A percentile compares a stretch with the other conserved stretches of the same genome.
phyloP scores from a whole-genome alignment of 1,140 invertebrate species.

The Microplitis mediator region DNA sequence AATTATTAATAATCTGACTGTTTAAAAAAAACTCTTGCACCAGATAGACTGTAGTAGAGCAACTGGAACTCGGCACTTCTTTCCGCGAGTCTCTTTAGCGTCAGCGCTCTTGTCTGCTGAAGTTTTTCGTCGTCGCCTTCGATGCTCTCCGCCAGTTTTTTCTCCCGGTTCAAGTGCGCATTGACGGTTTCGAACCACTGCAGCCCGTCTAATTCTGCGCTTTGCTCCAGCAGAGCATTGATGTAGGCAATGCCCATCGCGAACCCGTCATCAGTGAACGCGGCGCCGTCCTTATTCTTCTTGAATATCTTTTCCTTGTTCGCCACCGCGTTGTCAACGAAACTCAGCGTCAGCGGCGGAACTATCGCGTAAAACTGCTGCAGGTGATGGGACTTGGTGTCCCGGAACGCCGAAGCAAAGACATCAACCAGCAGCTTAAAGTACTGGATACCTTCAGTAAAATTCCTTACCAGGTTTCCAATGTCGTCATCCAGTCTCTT shows the following conservation, averaged over 20 bases:
- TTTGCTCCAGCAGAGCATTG: slow-evolving; percentile 73
- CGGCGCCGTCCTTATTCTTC: slow-evolving; percentile 82
- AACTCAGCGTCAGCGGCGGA: slow-evolving; percentile 93
- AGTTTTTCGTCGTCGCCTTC: slow-evolving; percentile 79
- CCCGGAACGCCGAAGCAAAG: slow-evolving; percentile 86
- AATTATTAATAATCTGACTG: slow-evolving; percentile 46
- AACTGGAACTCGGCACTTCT: slow-evolving; percentile 90
- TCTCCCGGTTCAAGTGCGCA: slow-evolving; percentile 70
- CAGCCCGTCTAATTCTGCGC: slow-evolving; percentile 86
- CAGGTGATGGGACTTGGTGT: slow-evolving; percentile 87
- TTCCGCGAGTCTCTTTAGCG: slow-evolving; percentile 81
- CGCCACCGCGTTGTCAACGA: slow-evolving; percentile 89
- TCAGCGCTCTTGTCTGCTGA: slow-evolving; percentile 92
- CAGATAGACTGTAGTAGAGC: slow-evolving; percentile 89
- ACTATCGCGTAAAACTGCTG: slow-evolving; percentile 94
- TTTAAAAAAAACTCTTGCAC: slow-evolving; percentile 93
- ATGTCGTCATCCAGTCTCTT: slow-evolving; percentile 80
- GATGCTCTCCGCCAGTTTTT: slow-evolving; percentile 44
- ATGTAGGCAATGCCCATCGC: slow-evolving; percentile 88
- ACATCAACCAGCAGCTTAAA: slow-evolving; percentile 94
- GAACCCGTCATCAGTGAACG: slow-evolving; percentile 98
- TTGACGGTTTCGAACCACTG: slow-evolving; percentile 94
- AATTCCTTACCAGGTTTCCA: slow-evolving; percentile 80
- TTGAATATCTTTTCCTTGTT: slow-evolving; percentile 93
- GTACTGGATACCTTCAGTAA: slow-evolving; percentile 93